Base-by-base conservation (phyloP, 1,140 invertebrate species). In the Venustaconcha ellipsiformis region DNA sequence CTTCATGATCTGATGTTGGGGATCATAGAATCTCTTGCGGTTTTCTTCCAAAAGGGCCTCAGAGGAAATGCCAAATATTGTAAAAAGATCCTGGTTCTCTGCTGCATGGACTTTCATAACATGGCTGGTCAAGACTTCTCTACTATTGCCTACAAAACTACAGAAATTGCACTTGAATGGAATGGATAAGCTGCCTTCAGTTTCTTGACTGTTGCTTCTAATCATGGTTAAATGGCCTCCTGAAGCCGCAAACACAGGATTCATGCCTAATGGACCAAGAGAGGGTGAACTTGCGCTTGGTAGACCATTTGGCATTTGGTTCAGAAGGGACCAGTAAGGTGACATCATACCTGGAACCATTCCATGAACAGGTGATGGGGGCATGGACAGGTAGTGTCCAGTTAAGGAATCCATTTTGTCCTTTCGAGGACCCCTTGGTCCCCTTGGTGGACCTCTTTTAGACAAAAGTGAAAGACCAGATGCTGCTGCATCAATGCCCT, bases 121-220 rank as follows among this genome's bases (percentile, higher is more conserved):
- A 79, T 92, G 91, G 55, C 86, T 83, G 13, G 82, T 83, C 48
- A 91, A 88, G 11, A 82, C 76, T 30, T 91, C 89, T 58, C 82
- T 78, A 23, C 59, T 82, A 12, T 87, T 85, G 2, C 89, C 87
- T 0, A 71, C 71, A 80, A 90, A 92, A 48, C 86, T 85, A 80
- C 92, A 92, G 17, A 91, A 78, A 67, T 83, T 88, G 84, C 90
- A 92, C 67, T 89, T 88, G 58, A 87, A 78, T 64, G 77, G 67
- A 56, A 57, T 48, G 30, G 70, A 59, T 67, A 75, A 71, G 37
- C 57, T 48, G 37, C 37, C 37, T 48, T 48, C 37, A 48, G 6
- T 48, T 48, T 48, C 37, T 48, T 48, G 37, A 48, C 37, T 48
- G 11, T 48, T 48, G 37, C 1, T 48, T 48, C 37, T 48, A 4